Evolutionary conservation across 2,888 invertebrate species (phyloP).

Genomic region (Harmothoe impar): DNA sequence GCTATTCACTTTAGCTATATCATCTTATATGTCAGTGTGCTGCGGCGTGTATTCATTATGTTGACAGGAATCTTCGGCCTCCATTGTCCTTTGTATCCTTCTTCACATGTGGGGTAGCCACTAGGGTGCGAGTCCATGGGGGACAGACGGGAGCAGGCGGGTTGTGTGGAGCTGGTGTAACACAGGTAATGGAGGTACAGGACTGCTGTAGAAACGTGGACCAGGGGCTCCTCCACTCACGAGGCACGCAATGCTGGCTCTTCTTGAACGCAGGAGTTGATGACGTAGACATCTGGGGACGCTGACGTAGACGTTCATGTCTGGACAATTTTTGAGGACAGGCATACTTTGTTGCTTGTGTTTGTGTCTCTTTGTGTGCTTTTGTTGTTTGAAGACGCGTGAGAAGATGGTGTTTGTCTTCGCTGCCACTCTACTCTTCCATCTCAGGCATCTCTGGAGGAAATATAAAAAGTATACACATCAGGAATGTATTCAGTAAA

Average conservation of each 20-base stretch:
- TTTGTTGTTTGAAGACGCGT: background rate
- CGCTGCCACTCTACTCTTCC: background rate
- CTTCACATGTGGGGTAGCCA: background rate
- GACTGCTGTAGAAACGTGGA: background rate
- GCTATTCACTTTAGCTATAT: background rate
- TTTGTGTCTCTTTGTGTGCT: background rate
- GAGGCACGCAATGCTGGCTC: background rate
- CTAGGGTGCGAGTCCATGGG: background rate
- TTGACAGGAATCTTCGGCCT: background rate
- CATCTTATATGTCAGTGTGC: background rate
- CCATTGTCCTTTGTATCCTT: background rate
- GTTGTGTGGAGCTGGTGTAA: background rate
- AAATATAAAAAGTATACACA: background rate
- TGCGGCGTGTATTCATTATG: background rate
- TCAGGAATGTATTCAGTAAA: background rate
- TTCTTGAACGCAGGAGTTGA: slow-evolving; percentile 27
- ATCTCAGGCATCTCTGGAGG: background rate
- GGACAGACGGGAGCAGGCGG: background rate
- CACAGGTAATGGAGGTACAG: background rate
- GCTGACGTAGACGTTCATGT: background rate
- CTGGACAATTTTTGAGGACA: background rate
- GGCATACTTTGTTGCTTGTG: background rate
- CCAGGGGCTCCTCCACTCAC: background rate
- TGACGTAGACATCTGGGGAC: slow-evolving; percentile 20
- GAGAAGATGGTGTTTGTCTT: background rate